phyloP scores from a whole-genome alignment of 2,113 vertebrate species.

The Sigmodon hispidus region DNA sequence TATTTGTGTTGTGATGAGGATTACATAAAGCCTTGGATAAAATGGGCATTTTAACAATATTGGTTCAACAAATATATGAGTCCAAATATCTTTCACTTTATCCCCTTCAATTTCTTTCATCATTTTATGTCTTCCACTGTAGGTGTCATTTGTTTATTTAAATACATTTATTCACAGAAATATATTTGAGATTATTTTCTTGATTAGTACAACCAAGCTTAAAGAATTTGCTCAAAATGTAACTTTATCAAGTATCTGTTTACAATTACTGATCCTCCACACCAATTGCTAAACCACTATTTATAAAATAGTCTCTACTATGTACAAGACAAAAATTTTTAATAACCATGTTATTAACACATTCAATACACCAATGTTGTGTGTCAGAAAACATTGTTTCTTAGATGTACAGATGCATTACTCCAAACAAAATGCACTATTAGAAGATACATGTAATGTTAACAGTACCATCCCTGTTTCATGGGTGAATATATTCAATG shows the following conservation, averaged over 20 bases:
- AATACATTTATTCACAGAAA: neutral
- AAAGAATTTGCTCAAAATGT: conserved; percentile 13
- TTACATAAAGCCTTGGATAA: neutral
- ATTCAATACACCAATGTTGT: neutral
- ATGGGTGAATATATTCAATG: neutral
- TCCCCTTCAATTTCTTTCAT: neutral
- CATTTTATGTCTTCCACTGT: neutral
- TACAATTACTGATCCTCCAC: neutral
- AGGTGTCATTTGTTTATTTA: neutral
- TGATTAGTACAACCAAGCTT: neutral
- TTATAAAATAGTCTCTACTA: neutral
- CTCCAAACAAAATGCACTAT: neutral
- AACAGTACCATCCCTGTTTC: neutral
- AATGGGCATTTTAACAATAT: neutral
- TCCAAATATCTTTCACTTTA: neutral
- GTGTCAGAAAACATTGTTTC: neutral
- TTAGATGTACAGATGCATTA: neutral
- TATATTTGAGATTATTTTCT: neutral
- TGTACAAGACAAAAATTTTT: neutral
- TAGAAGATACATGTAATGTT: neutral
- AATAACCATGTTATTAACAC: neutral
- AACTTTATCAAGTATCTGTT: neutral
- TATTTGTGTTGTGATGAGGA: neutral
- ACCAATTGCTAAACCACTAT: neutral
- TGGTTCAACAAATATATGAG: neutral